Evolutionary conservation across 2,888 invertebrate species (phyloP), one percentile per base, ranked within the genome.

Genomic region (Portevinia maculata): DNA sequence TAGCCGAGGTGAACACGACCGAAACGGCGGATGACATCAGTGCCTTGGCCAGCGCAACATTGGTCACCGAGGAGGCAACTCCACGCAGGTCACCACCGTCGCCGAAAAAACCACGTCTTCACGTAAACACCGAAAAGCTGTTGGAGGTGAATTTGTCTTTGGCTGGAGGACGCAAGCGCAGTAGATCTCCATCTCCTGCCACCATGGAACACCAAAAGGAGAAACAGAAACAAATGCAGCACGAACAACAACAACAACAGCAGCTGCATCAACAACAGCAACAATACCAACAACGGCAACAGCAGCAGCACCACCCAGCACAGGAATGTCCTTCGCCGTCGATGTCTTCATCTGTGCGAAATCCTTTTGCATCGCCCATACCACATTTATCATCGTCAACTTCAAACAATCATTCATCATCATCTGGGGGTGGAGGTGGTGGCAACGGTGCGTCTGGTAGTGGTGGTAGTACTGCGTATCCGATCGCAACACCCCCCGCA

Each of bases 1-100:
- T 97, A 86, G 96, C 97, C 85, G 97, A 97, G 88, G 96, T 97
- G 76, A 95, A 88, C 44, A 87, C 88, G 0, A 87, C 89, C 0
- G 85, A 87, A 15, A 69, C 75, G 1, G 78, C 81, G n/a, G 85
- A 94, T 89, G 94, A 93, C 70, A 95, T 94, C 87, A 94, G 94
- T 86, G 94, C 93, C n/a, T 76, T 78, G 19, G 81, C 84, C 78
- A 32, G 86, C 84, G 83, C 83, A 78, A 83, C 83, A 55, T 78
- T 83, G 15, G 78, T 83, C 5, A 71, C 52, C 21, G 78, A 71
- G 7, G 67, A 71, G 8, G 32, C 62, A 50, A 11, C 41, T 67
- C 37, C 71, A 83, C 83, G 83, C 71, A 83, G 57, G 83, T 83
- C 83, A 73, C 78, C 83, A 78, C 62, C 83, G 34, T 78, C 55